A percentile compares a stretch with the other conserved stretches of the same genome.
phyloP scores from a whole-genome alignment of 2,888 invertebrate genomes.

The Tryphoninae sp. region DNA sequence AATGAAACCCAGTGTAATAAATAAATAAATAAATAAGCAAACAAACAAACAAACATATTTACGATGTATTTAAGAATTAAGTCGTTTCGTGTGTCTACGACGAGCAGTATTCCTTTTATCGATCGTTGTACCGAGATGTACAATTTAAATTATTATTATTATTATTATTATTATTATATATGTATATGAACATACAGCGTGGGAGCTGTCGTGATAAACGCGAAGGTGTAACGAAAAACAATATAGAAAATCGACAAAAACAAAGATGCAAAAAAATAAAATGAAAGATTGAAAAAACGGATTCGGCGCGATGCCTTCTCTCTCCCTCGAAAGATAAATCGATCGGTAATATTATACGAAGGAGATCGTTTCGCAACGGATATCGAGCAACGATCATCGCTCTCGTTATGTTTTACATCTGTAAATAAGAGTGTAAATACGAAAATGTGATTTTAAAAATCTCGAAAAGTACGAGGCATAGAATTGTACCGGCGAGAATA shows the following conservation, averaged over 20 bases:
- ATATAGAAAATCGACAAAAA: not conserved
- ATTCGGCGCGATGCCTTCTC: conserved; percentile 47
- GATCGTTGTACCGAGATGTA: conserved; percentile 77
- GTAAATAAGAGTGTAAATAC: conserved; percentile 75
- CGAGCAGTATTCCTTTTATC: conserved; percentile 79
- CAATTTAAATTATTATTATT: conserved; percentile 79
- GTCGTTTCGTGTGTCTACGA: conserved; percentile 73
- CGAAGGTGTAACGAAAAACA: conserved; percentile 31
- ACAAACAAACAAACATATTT: conserved; percentile 69
- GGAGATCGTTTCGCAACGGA: conserved; percentile 40
- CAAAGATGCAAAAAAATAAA: not conserved
- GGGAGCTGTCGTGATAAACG: conserved; percentile 31
- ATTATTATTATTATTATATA: conserved; percentile 77
- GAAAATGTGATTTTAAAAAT: conserved; percentile 77
- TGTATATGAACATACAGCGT: conserved; percentile 61
- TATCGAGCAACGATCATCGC: conserved; percentile 14
- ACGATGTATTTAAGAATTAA: conserved; percentile 73
- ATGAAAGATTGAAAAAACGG: conserved; percentile 39
- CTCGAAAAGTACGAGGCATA: conserved; percentile 72
- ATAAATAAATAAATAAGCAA: conserved; percentile 30
- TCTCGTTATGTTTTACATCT: conserved; percentile 55
- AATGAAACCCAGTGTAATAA: conserved; percentile 73
- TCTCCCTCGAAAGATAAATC: conserved; percentile 25
- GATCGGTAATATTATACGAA: conserved; percentile 8
- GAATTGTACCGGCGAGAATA: conserved; percentile 71